Base-by-base conservation (phyloP, 1,140 invertebrate genomes). In the Bombus waltoni region DNA sequence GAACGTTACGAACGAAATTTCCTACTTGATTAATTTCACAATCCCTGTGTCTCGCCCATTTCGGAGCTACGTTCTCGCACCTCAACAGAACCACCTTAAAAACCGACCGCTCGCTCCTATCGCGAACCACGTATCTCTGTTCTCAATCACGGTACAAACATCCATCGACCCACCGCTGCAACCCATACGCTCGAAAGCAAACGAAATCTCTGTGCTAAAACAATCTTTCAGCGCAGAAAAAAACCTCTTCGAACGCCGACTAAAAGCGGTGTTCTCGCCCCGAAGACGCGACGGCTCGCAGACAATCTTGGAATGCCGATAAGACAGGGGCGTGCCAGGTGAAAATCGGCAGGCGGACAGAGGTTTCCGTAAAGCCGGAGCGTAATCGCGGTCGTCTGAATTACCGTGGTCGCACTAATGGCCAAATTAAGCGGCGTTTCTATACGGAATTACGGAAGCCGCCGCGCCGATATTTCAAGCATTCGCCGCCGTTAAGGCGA, bases 391-490 rank as follows among this genome's bases (percentile, higher is more conserved):
- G 81, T 65, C 77, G 71, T 81, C 87, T 90, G 89, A 91, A 91
- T 90, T 88, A 91, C 89, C 87, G 81, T 77, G 79, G 74, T 87
- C 88, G 85, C 76, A 89, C 90, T 93, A 93, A 93, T 93, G 92
- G 90, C 81, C 92, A 88, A 93, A 93, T 92, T 92, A 91, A 92
- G 88, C 85, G 89, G 79, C 86, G 87, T 91, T 93, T 92, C 92
- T 89, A 87, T 91, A 91, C 87, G 87, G 88, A 92, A 93, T 92
- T 93, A 92, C 93, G 93, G 93, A 94, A 94, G 92, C 93, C 91
- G 83, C 87, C 89, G 89, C 87, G 89, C 91, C 89, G 92, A 94
- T 94, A 93, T 94, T 93, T 94, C 92, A 94, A 93, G 93, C 91
- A 93, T 93, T 94, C 90, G 88, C 92, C 85, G 93, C 92, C 93